Percentiles rank a stretch among this genome's conserved stretches.
phyloP scores from a whole-genome alignment of 2,113 vertebrate genomes.

The Indicator maculatus region DNA sequence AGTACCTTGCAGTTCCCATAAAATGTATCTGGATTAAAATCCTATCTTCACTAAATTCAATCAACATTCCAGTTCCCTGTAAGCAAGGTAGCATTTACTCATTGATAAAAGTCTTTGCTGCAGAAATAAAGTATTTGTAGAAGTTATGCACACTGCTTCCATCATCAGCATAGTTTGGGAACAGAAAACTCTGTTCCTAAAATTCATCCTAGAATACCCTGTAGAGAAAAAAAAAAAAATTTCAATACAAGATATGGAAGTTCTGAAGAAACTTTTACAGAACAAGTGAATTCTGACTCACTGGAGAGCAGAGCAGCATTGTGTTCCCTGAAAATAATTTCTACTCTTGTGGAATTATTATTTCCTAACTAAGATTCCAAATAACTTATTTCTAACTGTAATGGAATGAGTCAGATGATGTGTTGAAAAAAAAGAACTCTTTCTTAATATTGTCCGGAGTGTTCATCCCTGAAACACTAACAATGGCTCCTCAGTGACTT shows the following conservation, averaged over 20 bases:
- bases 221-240: background rate
- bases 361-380: background rate
- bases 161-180: background rate
- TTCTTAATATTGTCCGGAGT: background rate
- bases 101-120: background rate
- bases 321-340: background rate
- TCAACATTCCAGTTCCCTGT: background rate
- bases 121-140: background rate
- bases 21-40: background rate
- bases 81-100: background rate
- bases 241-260: background rate
- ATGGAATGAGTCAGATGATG: background rate
- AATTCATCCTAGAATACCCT: background rate
- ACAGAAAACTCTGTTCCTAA: background rate
- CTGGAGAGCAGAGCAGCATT: background rate
- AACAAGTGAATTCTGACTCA: background rate
- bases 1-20: background rate
- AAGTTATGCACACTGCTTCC: background rate
- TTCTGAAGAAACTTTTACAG: background rate
- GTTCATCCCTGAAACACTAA: background rate
- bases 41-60: background rate
- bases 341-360: background rate
- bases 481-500: background rate
- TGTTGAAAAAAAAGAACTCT: background rate
- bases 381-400: background rate